Evolutionary conservation across 2,888 invertebrate genomes (phyloP).

Genomic region (Uloborus plumipes): DNA sequence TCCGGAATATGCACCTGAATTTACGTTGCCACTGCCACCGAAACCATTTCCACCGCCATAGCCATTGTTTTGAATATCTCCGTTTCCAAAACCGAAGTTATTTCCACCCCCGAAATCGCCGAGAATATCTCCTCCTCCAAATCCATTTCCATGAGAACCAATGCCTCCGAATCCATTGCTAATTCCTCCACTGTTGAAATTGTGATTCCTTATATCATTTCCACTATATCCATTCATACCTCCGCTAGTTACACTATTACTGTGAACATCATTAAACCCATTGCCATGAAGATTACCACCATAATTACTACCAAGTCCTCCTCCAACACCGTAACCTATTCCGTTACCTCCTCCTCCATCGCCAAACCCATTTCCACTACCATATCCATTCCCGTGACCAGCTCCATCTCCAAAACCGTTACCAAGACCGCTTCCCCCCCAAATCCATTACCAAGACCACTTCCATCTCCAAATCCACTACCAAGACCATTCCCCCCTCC

Average conservation of each 20-base stretch:
- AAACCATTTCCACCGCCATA: constrained; percentile 5
- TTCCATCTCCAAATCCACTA: background rate
- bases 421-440: background rate
- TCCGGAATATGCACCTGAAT: background rate
- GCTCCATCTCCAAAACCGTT: background rate
- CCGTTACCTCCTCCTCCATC: background rate
- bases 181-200: background rate
- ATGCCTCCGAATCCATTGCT: background rate
- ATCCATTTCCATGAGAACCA: background rate
- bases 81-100: background rate
- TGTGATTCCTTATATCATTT: background rate
- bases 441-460: background rate
- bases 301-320: background rate
- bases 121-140: constrained; percentile 10
- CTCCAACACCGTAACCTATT: background rate
- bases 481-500: background rate
- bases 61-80: background rate
- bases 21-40: background rate
- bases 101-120: background rate
- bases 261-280: background rate
- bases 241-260: constrained; percentile 1
- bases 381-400: background rate
- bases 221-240: background rate
- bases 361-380: background rate
- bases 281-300: constrained; percentile 3